Conservation (phyloP, 2,113 vertebrate species). For the Prochilodus magdalenae region DNA sequence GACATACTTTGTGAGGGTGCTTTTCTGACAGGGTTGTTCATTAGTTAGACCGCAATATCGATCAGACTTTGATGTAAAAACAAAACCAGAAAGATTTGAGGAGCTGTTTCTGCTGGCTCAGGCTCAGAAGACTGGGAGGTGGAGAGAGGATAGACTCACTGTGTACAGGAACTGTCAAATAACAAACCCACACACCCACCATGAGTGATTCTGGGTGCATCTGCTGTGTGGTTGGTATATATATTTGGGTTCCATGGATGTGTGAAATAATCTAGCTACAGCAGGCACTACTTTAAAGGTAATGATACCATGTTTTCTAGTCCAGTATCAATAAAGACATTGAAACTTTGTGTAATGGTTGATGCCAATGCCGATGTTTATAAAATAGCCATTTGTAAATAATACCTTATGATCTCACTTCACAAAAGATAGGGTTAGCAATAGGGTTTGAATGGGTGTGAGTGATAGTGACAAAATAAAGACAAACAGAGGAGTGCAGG, state of each 20-base stretch:
- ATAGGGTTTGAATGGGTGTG: too few species aligned
- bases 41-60: conserved; percentile 36
- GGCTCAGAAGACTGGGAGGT: background rate
- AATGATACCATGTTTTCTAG: background rate
- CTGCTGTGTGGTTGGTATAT: background rate
- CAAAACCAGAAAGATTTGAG: background rate
- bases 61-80: conserved; percentile 39
- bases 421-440: too few species aligned
- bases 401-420: background rate
- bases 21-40: conserved; percentile 16
- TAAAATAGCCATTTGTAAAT: background rate
- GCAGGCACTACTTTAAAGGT: background rate
- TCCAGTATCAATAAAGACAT: background rate
- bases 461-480: too few species aligned
- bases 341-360: too few species aligned
- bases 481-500: too few species aligned
- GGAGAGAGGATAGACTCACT: background rate
- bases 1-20: conserved; percentile 2
- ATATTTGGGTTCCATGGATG: background rate
- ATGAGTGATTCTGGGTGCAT: background rate
- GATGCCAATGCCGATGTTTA: too few species aligned
- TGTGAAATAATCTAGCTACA: background rate
- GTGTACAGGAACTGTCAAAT: conserved; percentile 18
- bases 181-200: background rate
- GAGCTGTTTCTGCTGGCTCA: conserved; percentile 15